Evolutionary conservation across 2,888 invertebrate genomes (phyloP).

Genomic region (Tetanocera ferruginea): DNA sequence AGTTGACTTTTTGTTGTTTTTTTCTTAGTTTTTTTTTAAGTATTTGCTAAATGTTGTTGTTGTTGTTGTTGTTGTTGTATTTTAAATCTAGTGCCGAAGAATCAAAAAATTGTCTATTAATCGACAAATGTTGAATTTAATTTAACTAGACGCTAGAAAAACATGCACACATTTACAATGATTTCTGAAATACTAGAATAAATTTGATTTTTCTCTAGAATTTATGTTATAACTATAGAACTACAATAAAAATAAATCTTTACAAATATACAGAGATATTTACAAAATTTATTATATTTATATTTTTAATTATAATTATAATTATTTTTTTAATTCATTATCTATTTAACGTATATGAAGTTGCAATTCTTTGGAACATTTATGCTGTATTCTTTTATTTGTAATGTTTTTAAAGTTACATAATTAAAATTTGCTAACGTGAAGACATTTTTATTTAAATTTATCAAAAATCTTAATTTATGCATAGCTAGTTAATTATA

Average conservation of each 20-base stretch:
- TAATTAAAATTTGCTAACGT: too few relatives aligned
- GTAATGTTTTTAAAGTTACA: neutral
- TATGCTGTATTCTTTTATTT: neutral
- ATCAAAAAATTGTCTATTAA: conserved; percentile 13
- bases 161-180: conserved; percentile 20
- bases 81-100: conserved; percentile 17
- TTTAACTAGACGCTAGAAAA: conserved; percentile 2
- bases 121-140: conserved; percentile 13
- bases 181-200: neutral
- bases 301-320: neutral
- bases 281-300: neutral
- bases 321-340: neutral
- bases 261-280: neutral
- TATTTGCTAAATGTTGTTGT: neutral
- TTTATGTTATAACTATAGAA: neutral
- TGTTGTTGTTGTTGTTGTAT: neutral
- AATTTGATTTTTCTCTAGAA: neutral
- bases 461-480: too few relatives aligned
- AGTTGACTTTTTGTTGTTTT: neutral
- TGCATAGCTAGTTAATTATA: too few relatives aligned
- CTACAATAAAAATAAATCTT: neutral
- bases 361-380: neutral
- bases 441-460: too few relatives aligned
- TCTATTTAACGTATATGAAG: neutral
- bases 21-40: neutral